Evolutionary conservation across 2,797 vertebrate genomes (phyloP).

Genomic region (Saguinus oedipus): DNA sequence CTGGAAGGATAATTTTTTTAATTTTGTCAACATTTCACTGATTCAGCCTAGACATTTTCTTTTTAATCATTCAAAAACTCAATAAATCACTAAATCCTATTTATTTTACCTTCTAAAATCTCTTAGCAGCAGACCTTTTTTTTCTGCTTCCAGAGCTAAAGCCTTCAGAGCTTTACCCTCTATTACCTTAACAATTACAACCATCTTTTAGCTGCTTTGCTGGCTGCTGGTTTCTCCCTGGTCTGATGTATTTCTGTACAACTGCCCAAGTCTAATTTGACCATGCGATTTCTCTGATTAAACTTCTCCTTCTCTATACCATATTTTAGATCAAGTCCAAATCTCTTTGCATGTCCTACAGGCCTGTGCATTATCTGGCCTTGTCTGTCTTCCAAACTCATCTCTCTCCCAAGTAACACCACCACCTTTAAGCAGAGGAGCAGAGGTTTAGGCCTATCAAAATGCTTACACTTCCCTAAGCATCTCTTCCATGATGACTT

Average conservation of each 20-base stretch:
- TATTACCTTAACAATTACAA: background rate
- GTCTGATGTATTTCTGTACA: background rate
- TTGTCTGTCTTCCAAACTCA: background rate
- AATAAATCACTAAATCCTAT: slow-evolving; percentile 42
- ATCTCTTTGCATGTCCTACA: background rate
- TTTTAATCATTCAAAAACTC: slow-evolving; percentile 15
- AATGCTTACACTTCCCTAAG: background rate
- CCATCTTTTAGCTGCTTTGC: background rate
- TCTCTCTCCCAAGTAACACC: background rate
- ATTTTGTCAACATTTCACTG: slow-evolving; percentile 44
- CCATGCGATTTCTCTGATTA: background rate
- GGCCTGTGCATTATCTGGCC: background rate
- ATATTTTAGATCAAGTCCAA: background rate
- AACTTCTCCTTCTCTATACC: background rate
- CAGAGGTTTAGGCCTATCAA: background rate
- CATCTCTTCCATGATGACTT: background rate
- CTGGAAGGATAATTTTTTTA: slow-evolving; percentile 8
- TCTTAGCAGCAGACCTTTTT: background rate
- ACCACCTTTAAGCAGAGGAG: background rate
- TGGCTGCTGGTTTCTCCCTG: background rate
- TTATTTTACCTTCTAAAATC: slow-evolving; percentile 13
- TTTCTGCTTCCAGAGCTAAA: background rate
- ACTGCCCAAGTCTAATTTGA: background rate
- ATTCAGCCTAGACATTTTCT: background rate
- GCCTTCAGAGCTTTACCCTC: background rate